Evolutionary conservation across 2,888 invertebrate species (phyloP).

Genomic region (Lamellibrachia columna): DNA sequence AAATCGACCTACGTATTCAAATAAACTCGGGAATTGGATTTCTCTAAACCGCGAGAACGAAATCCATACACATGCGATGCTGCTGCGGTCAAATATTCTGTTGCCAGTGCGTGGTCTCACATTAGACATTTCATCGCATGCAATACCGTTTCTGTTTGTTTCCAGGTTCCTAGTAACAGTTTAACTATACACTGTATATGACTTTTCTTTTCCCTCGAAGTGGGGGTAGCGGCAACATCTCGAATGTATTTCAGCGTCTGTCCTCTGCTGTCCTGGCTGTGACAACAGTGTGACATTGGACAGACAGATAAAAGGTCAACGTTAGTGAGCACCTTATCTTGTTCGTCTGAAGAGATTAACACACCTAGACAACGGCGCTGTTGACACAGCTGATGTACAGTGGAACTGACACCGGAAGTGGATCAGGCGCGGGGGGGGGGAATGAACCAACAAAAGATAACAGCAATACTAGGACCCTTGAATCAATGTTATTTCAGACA

Average conservation of each 20-base stretch:
- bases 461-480: too few relatives aligned
- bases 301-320: neutral
- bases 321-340: neutral
- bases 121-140: neutral
- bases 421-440: neutral
- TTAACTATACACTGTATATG: constrained; percentile 12
- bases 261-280: neutral
- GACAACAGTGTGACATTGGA: neutral
- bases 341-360: neutral
- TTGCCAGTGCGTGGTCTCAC: neutral
- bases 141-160: too few relatives aligned
- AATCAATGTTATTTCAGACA: too few relatives aligned
- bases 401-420: neutral
- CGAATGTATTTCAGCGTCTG: neutral
- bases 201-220: constrained; percentile 33
- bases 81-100: neutral
- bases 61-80: neutral
- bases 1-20: neutral
- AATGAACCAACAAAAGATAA: too few relatives aligned
- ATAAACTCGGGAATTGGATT: neutral
- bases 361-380: neutral
- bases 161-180: too few relatives aligned
- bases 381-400: neutral
- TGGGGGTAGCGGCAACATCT: constrained; percentile 18
- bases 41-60: neutral